Evolutionary conservation across 2,797 vertebrate genomes (phyloP).

Genomic region (Chaunax sp.): DNA sequence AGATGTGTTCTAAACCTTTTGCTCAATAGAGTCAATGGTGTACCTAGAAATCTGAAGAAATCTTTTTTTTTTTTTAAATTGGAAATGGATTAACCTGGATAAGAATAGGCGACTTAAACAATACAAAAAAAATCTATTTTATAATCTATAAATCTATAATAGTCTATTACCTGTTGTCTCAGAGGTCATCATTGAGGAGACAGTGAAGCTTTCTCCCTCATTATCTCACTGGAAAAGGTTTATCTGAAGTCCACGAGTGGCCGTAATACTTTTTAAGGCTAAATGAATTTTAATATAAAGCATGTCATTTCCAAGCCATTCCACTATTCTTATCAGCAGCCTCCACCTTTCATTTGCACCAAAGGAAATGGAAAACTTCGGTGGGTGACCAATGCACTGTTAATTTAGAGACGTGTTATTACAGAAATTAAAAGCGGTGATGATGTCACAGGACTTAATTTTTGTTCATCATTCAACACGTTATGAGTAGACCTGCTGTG

Average conservation of each 20-base stretch:
- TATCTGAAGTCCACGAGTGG: slow-evolving; percentile 46
- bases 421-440: slow-evolving; percentile 35
- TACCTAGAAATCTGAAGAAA: slow-evolving; percentile 19
- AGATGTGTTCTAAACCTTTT: no score
- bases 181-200: slow-evolving; percentile 37
- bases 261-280: slow-evolving; percentile 33
- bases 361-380: slow-evolving; percentile 45
- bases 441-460: slow-evolving; percentile 41
- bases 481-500: not conserved
- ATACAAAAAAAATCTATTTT: slow-evolving; percentile 18
- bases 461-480: slow-evolving; percentile 15
- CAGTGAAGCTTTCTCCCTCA: slow-evolving; percentile 3
- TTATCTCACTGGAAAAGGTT: slow-evolving; percentile 50
- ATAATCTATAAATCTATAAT: slow-evolving; percentile 11
- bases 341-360: slow-evolving; percentile 56
- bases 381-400: slow-evolving; percentile 49
- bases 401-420: slow-evolving; percentile 57
- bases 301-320: slow-evolving; percentile 67
- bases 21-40: no score
- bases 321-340: slow-evolving; percentile 61
- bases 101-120: slow-evolving; percentile 25
- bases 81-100: slow-evolving; percentile 42
- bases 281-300: slow-evolving; percentile 58
- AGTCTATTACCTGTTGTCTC: slow-evolving; percentile 3
- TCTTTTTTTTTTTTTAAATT: slow-evolving; percentile 21